Conservation (phyloP, 2,888 invertebrate species). For the Epiperipatus broadwayi region DNA sequence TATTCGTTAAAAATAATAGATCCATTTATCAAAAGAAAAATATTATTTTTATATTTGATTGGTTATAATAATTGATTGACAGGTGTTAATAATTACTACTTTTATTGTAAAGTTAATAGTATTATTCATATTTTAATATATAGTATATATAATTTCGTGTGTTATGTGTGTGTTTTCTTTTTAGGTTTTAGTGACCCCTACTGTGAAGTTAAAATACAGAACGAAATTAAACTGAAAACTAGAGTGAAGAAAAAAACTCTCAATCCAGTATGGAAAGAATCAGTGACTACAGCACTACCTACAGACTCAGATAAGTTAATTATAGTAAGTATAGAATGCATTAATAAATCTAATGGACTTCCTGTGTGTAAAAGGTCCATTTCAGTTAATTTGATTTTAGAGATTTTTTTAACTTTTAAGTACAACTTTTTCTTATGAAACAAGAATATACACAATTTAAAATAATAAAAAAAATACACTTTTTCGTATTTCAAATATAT, state of each 20-base stretch:
- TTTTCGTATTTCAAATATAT: too few species aligned
- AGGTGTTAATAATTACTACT: background rate
- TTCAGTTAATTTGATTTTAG: too few species aligned
- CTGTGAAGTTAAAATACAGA: conserved; percentile 33
- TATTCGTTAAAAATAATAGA: too few species aligned
- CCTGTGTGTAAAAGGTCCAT: too few species aligned
- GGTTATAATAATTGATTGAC: conserved; percentile 5
- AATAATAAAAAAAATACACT: too few species aligned
- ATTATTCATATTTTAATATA: background rate
- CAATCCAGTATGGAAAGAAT: conserved; percentile 37
- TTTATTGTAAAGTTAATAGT: background rate
- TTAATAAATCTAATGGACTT: too few species aligned
- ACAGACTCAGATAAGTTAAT: conserved; percentile 30
- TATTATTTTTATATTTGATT: too few species aligned
- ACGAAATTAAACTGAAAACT: conserved; percentile 34
- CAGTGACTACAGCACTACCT: conserved; percentile 33
- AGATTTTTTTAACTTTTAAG: too few species aligned
- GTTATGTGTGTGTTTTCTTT: background rate
- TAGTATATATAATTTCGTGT: too few species aligned
- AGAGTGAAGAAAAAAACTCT: conserved; percentile 36
- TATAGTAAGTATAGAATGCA: conserved; percentile 32
- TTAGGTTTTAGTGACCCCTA: conserved; percentile 38
- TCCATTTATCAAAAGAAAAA: too few species aligned
- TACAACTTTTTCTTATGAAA: too few species aligned
- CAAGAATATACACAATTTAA: too few species aligned